Evolutionary conservation across 2,888 invertebrate species (phyloP), one percentile per base, ranked within the genome.

Genomic region (Hipparchia semele): DNA sequence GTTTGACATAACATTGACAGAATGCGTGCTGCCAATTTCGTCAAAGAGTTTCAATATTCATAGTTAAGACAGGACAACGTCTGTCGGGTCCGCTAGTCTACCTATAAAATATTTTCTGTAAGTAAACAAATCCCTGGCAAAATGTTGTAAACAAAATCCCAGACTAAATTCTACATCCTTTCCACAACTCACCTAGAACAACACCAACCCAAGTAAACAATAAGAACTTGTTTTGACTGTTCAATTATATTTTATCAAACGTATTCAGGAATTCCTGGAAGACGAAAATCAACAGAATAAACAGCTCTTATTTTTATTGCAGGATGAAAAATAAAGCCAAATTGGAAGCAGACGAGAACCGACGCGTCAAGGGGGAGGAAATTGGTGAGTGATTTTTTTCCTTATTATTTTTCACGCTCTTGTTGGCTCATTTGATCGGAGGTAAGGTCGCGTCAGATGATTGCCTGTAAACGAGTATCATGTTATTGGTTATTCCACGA

Each of bases 321-420:
- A 92, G 92, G 76, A 81, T 89, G 76, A 92, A 88, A 83, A 88
- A 81, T 78, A 92, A 91, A 85, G 75, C 82, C 2, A 92, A 92
- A 84, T 78, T 85, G 76, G 87, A 89, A 61, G 72, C 87, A 0
- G 90, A 91, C 69, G 90, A 89, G 75, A 90, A 89, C 71, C 85
- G 83, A 75, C 84, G 86, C 46, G 84, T 82, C 51, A 90, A 90
- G 77, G 81, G 81, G 33, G 83, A 84, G n/a, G 89, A 89, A 79
- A 83, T 84, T 54, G 92, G 92, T 92, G 73, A 87, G 90, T 81
- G 49, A 53, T 51, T 69, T 69, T 68, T 23, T 71, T 60, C 46
- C 54, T 61, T 67, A 60, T 65, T 73, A 61, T 51, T 72, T 66
- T 73, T 56, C 6, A 70, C 39, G 59, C 65, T 53, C 67, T 70